phyloP scores from a whole-genome alignment of 2,888 invertebrate genomes.

The Clistopyga incitator region DNA sequence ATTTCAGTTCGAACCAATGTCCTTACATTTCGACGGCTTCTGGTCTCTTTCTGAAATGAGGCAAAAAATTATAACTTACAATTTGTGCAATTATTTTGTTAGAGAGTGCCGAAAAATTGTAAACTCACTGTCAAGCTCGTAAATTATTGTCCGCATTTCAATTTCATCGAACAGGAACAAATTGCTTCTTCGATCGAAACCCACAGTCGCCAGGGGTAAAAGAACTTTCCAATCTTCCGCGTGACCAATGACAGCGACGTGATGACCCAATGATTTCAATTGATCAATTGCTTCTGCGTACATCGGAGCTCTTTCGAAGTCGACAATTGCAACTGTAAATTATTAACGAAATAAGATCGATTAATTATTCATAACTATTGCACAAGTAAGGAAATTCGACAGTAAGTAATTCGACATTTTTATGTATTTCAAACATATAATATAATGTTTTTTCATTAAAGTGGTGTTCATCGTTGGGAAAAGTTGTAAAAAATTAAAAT shows the following conservation, averaged over 20 bases:
- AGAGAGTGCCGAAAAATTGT: background rate
- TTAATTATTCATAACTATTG: too few relatives aligned
- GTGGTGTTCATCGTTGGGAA: too few relatives aligned
- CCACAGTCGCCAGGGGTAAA: constrained; percentile 69
- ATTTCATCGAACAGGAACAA: constrained; percentile 69
- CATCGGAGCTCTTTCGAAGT: constrained; percentile 56
- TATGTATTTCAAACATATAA: background rate
- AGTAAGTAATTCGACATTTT: too few relatives aligned
- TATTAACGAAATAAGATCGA: background rate
- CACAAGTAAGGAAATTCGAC: too few relatives aligned
- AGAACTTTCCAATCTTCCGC: constrained; percentile 69
- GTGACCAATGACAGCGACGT: constrained; percentile 69
- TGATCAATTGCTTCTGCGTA: constrained; percentile 67
- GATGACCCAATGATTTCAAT: constrained; percentile 71
- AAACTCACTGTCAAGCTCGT: constrained; percentile 67
- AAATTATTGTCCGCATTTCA: constrained; percentile 65
- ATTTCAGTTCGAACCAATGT: background rate
- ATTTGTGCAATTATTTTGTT: background rate
- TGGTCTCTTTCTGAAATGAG: constrained; percentile 49
- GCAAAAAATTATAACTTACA: background rate
- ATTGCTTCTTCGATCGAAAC: constrained; percentile 70
- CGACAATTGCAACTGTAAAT: constrained; percentile 71
- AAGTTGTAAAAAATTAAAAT: background rate
- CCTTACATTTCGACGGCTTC: constrained; percentile 56
- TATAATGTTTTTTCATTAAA: background rate